Percentiles rank a stretch among this genome's conserved stretches.
phyloP scores from a whole-genome alignment of 2,888 invertebrate species.

The Epinotia demarniana region DNA sequence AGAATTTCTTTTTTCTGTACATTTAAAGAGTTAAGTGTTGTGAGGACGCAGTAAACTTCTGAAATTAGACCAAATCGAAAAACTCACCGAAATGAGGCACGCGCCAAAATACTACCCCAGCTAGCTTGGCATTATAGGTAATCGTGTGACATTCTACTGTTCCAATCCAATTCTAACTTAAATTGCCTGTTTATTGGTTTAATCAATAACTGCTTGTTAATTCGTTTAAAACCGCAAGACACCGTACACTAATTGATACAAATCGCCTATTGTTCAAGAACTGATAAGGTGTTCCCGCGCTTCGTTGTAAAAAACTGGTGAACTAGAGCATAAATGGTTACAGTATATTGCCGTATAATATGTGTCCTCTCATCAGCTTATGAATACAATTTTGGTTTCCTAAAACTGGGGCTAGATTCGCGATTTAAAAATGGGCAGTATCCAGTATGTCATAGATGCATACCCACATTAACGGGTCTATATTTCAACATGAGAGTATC shows the following conservation, averaged over 20 bases:
- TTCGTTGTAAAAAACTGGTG: slow-evolving; percentile 6
- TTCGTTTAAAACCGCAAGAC: slow-evolving; percentile 20
- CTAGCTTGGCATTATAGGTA: too few relatives aligned
- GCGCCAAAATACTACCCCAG: neutral
- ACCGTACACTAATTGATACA: slow-evolving; percentile 22
- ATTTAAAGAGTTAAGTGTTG: too few relatives aligned
- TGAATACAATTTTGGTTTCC: neutral
- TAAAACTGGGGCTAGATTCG: neutral
- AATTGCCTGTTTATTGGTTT: neutral
- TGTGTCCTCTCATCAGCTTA: neutral
- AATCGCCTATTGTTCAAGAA: slow-evolving; percentile 17
- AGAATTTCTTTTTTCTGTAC: too few relatives aligned
- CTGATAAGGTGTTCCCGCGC: slow-evolving; percentile 24
- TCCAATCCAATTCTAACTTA: too few relatives aligned
- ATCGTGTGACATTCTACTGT: too few relatives aligned
- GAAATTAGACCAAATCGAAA: neutral
- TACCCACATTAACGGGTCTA: too few relatives aligned
- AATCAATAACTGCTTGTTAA: slow-evolving; percentile 4
- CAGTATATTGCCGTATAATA: neutral
- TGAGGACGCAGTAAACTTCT: too few relatives aligned
- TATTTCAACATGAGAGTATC: too few relatives aligned
- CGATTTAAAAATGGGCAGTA: too few relatives aligned
- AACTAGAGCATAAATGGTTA: slow-evolving; percentile 11
- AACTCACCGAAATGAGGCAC: neutral
- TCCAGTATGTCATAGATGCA: too few relatives aligned